Conservation (phyloP, 2,888 invertebrate genomes). For the Dorcus parallelipipedus region DNA sequence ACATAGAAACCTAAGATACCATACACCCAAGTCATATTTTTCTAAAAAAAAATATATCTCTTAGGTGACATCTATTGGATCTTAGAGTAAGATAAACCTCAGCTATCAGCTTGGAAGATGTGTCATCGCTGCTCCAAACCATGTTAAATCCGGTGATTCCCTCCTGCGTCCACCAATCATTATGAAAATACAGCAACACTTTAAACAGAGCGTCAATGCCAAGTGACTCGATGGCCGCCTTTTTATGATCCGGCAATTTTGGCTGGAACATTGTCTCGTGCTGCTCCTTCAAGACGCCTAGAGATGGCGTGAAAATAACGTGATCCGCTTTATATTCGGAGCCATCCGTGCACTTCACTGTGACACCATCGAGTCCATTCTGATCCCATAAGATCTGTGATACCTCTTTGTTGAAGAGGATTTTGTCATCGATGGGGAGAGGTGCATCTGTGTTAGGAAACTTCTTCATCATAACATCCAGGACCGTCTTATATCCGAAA, state of each 20-base stretch:
- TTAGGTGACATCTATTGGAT: not conserved
- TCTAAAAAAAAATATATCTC: slow-evolving; percentile 28
- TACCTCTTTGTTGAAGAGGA: slow-evolving; percentile 24
- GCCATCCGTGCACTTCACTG: slow-evolving; percentile 53
- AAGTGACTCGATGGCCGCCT: slow-evolving; percentile 53
- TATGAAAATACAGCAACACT: slow-evolving; percentile 58
- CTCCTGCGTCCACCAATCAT: slow-evolving; percentile 57
- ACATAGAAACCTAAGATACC: slow-evolving; percentile 61
- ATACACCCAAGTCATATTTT: slow-evolving; percentile 55
- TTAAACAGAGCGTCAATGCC: slow-evolving; percentile 64
- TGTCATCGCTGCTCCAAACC: slow-evolving; percentile 52
- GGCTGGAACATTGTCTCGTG: slow-evolving; percentile 54
- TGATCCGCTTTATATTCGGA: slow-evolving; percentile 53
- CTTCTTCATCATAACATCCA: slow-evolving; percentile 57
- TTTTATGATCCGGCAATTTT: slow-evolving; percentile 51
- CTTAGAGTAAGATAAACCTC: slow-evolving; percentile 14
- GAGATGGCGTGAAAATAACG: slow-evolving; percentile 62
- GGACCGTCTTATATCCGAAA: slow-evolving; percentile 60
- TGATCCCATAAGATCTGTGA: slow-evolving; percentile 21
- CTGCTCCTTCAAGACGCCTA: slow-evolving; percentile 63
- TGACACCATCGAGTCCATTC: slow-evolving; percentile 8
- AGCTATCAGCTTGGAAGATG: slow-evolving; percentile 28
- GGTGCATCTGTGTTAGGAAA: slow-evolving; percentile 22
- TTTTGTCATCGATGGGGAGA: slow-evolving; percentile 26
- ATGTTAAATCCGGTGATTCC: slow-evolving; percentile 47